A percentile compares a stretch with the other conserved stretches of the same genome.
Conservation (phyloP, 2,113 vertebrate species). For the Coturnix japonica region DNA sequence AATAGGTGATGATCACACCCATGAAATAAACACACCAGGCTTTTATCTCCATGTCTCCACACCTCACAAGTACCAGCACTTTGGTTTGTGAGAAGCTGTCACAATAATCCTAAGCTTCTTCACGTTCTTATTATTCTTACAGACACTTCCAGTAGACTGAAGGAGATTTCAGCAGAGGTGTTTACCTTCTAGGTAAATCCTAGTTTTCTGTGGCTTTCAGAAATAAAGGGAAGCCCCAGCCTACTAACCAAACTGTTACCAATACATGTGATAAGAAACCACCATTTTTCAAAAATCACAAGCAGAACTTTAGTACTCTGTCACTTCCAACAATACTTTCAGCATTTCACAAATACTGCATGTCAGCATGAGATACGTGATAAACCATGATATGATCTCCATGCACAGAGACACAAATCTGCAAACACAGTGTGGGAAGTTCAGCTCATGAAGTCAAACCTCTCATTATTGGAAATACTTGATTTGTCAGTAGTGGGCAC, state of each 20-base stretch:
- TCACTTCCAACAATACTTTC: background rate
- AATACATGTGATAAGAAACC: background rate
- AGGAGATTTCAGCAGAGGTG: background rate
- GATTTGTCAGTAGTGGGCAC: background rate
- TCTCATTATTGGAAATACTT: background rate
- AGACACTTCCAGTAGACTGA: background rate
- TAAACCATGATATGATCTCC: background rate
- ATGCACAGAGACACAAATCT: fast-evolving
- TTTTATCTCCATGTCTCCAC: background rate
- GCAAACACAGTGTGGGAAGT: background rate
- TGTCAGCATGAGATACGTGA: background rate
- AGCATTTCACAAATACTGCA: background rate
- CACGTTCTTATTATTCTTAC: background rate
- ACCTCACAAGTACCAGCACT: background rate
- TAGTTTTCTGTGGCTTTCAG: background rate
- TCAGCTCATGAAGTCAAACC: background rate
- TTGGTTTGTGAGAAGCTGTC: background rate
- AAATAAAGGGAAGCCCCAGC: background rate
- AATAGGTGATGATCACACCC: background rate
- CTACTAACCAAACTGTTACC: background rate
- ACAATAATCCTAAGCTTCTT: background rate
- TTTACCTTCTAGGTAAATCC: background rate
- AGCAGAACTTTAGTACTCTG: background rate
- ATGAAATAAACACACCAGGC: background rate
- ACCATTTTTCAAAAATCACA: background rate